Evolutionary conservation across 1,140 invertebrate genomes (phyloP).

Genomic region (Trachelipus rathkii): DNA sequence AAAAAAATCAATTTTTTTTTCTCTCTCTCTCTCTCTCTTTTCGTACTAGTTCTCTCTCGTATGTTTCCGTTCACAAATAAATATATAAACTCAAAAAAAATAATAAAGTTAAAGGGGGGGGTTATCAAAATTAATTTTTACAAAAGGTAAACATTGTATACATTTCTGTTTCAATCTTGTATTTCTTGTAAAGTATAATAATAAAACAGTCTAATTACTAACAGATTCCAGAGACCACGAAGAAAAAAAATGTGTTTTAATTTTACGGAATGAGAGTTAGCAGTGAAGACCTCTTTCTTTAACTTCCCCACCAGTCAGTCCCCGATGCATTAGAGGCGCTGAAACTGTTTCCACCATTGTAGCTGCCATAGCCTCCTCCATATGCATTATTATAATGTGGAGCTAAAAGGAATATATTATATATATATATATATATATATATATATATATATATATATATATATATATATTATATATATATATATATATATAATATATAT

Average conservation of each 20-base stretch:
- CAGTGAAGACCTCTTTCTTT: conserved; percentile 5
- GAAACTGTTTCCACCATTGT: conserved; percentile 35
- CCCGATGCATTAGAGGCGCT: conserved; percentile 36
- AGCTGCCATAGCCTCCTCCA: conserved; percentile 28
- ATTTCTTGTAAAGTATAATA: too few relatives aligned
- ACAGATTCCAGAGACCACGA: neutral
- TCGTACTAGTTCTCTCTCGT: too few relatives aligned
- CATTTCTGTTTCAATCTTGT: neutral
- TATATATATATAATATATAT: too few relatives aligned
- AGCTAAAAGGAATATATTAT: conserved; percentile 29
- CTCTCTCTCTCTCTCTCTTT: too few relatives aligned
- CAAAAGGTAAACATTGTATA: neutral
- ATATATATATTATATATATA: too few relatives aligned
- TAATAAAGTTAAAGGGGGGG: neutral
- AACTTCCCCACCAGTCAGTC: conserved; percentile 43
- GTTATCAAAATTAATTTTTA: neutral
- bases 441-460: too few relatives aligned
- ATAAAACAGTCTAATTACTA: too few relatives aligned
- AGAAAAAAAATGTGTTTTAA: neutral
- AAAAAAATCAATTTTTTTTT: too few relatives aligned
- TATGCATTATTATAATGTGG: conserved; percentile 40
- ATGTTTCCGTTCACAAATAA: too few relatives aligned
- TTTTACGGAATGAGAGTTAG: neutral
- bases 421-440: too few relatives aligned
- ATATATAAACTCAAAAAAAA: too few relatives aligned